Percentiles rank a stretch among this genome's conserved stretches.
Evolutionary conservation across 2,888 invertebrate species (phyloP).

Genomic region (Orchesellides sinensis): DNA sequence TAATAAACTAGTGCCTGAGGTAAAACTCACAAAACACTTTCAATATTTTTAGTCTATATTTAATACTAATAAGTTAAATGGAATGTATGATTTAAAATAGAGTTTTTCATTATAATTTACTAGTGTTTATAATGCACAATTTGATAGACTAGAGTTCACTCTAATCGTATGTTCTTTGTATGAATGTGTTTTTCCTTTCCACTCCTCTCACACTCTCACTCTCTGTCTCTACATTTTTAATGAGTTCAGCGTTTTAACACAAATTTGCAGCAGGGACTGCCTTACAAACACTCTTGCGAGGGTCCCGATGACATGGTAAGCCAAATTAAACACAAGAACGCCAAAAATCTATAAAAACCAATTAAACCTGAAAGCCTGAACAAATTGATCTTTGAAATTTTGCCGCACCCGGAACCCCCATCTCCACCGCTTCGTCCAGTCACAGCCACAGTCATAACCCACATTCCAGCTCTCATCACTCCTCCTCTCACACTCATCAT

Average conservation of each 20-base stretch:
- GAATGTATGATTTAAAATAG: too few relatives aligned
- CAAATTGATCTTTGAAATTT: too few relatives aligned
- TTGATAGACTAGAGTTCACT: too few relatives aligned
- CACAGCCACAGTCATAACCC: slow-evolving; percentile 70
- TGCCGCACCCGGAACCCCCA: slow-evolving; percentile 82
- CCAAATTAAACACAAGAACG: too few relatives aligned
- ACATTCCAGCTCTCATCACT: slow-evolving; percentile 70
- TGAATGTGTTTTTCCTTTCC: slow-evolving; percentile 54
- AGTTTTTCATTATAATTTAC: too few relatives aligned
- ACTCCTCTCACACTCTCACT: slow-evolving; percentile 18
- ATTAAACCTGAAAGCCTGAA: too few relatives aligned
- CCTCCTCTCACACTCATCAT: slow-evolving; percentile 70
- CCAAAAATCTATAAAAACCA: too few relatives aligned
- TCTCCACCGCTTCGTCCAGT: slow-evolving; percentile 74
- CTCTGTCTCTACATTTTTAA: slow-evolving; percentile 44
- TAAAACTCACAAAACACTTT: too few relatives aligned
- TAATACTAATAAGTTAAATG: too few relatives aligned
- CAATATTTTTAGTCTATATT: too few relatives aligned
- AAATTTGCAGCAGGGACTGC: slow-evolving; percentile 82
- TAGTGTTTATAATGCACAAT: too few relatives aligned
- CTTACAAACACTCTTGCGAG: slow-evolving; percentile 97
- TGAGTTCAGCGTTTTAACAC: slow-evolving; percentile 68
- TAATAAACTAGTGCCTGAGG: slow-evolving; percentile 98
- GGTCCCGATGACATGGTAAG: slow-evolving; percentile 99
- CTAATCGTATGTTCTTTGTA: slow-evolving; percentile 50